Evolutionary conservation across 2,888 invertebrate genomes (phyloP).

Genomic region (Caenorhabditis macrosperma): DNA sequence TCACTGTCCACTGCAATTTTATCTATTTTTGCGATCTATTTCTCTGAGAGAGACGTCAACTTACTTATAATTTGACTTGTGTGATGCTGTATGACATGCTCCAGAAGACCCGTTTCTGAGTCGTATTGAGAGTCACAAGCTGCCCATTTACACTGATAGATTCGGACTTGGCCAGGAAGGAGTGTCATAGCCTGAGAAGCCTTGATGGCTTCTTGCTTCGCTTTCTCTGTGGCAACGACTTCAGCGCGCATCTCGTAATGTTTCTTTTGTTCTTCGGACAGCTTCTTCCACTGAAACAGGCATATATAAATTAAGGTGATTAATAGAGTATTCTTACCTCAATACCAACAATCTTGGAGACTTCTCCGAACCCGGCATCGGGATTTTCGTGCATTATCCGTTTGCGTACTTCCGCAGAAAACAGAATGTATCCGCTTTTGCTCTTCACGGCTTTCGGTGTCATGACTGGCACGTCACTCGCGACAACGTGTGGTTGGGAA

Average conservation of each 20-base stretch:
- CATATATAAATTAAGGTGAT: too few species aligned
- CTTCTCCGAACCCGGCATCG: slow-evolving; percentile 92
- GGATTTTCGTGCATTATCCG: slow-evolving; percentile 94
- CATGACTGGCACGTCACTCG: slow-evolving; percentile 16
- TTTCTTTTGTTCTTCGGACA: slow-evolving; percentile 91
- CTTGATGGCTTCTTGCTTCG: slow-evolving; percentile 73
- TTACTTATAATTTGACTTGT: slow-evolving; percentile 77
- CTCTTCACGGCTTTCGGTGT: slow-evolving; percentile 75
- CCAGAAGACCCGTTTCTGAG: slow-evolving; percentile 89
- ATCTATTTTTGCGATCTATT: neutral
- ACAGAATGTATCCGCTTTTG: slow-evolving; percentile 94
- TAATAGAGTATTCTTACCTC: slow-evolving; percentile 82
- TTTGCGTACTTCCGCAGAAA: slow-evolving; percentile 95
- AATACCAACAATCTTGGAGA: slow-evolving; percentile 86
- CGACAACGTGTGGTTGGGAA: neutral
- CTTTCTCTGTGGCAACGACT: slow-evolving; percentile 85
- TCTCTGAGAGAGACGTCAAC: slow-evolving; percentile 2
- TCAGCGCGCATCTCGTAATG: slow-evolving; percentile 94
- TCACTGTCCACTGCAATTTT: slow-evolving; percentile 77
- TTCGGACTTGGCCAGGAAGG: slow-evolving; percentile 80
- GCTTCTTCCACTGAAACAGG: slow-evolving; percentile 93
- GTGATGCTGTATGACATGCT: slow-evolving; percentile 87
- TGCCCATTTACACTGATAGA: slow-evolving; percentile 85
- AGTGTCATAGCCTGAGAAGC: slow-evolving; percentile 60
- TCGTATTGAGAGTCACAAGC: slow-evolving; percentile 95